Base-by-base conservation (phyloP, 2,888 invertebrate genomes). In the Netelia inedita region DNA sequence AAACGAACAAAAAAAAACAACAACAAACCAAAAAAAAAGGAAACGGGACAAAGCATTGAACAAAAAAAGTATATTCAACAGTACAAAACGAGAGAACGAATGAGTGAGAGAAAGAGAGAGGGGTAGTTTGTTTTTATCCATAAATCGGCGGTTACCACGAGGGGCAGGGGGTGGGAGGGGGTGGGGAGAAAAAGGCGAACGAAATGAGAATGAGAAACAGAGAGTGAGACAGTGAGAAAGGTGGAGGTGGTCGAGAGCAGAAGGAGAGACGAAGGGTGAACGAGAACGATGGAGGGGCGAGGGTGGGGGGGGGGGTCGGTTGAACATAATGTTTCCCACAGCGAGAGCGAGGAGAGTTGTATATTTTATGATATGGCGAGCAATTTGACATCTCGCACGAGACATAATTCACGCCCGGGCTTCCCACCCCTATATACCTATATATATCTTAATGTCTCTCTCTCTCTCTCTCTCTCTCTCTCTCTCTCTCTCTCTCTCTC, bases 331-430 rank as follows among this genome's bases (percentile, higher is more conserved):
- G 93, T 93, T 93, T 93, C 93, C 93, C 93, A 93, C 93, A 93
- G 93, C 91, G 93, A 91, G 92, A 92, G 93, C 91, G 92, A 91
- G 92, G 89, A 92, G 92, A 93, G 93, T 93, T 93, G 93, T 93
- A 93, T 93, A 93, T 93, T 93, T 93, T 93, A 93, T 93, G 93
- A 93, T 93, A 93, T 93, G 92, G 92, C 93, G 92, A 93, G 93
- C 93, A 93, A 93, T 93, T 93, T 93, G 93, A 93, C 93, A 93
- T 93, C 93, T 93, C 93, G 93, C 93, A 92, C 92, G 93, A 92
- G 92, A 91, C 93, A 93, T 93, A 93, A 93, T 93, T 93, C 93
- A 93, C 93, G 92, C 92, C 88, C 82, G 87, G 80, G 80, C 86
- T 87, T 79, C 80, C 84, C 75, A 50, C 78, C 82, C 76, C 6